A percentile compares a stretch with the other conserved stretches of the same genome.
Conservation (phyloP, 2,113 vertebrate genomes). For the Neodon shergylaensis region DNA sequence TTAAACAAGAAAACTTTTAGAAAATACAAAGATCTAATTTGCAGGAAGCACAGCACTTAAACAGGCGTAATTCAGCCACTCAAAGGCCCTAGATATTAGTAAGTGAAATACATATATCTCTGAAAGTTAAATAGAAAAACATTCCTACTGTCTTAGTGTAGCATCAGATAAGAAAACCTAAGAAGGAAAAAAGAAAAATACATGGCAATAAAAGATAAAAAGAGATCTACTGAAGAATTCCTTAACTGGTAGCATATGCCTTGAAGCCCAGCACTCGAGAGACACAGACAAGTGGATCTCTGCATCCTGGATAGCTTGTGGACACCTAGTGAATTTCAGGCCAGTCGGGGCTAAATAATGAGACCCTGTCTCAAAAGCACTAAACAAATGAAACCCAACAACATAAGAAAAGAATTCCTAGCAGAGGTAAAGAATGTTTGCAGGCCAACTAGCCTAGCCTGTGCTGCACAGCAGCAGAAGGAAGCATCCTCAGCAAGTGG, state of each 20-base stretch:
- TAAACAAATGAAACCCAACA: background rate
- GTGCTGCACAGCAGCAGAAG: background rate
- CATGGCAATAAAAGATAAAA: background rate
- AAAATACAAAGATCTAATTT: background rate
- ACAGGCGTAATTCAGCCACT: background rate
- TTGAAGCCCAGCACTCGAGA: background rate
- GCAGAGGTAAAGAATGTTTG: background rate
- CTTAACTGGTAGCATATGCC: background rate
- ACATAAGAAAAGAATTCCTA: too few species aligned
- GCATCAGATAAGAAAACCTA: background rate
- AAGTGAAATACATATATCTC: background rate
- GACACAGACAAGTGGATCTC: background rate
- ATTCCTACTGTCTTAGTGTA: background rate
- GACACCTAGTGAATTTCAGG: background rate
- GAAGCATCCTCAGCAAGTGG: background rate
- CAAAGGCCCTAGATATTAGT: background rate
- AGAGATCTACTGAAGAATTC: background rate
- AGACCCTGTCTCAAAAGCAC: background rate
- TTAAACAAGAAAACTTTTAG: background rate
- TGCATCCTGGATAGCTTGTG: background rate
- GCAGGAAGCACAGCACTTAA: background rate
- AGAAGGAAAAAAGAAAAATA: background rate
- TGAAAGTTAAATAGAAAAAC: background rate
- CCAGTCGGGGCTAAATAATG: background rate
- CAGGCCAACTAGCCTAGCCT: background rate